These are phyloP conservation scores for Drosophila navojoa DNA, from an alignment of 1,140 invertebrate species.

Conservation along the genomic window DNA sequence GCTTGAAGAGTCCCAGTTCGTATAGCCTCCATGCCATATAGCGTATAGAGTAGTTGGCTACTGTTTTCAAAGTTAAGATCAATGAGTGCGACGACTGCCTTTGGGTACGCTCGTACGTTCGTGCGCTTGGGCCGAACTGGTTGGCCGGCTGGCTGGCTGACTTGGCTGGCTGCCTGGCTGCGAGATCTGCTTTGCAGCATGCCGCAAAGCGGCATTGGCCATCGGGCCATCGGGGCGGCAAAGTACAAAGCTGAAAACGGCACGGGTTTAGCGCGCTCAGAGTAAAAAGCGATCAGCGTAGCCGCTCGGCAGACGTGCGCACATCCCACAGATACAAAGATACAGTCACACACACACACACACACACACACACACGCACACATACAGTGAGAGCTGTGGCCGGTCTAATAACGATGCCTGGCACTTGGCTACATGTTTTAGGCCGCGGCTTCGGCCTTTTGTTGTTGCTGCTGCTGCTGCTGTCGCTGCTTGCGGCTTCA, in stretches of 20 bases:
- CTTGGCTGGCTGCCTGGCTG: constrained; percentile 3
- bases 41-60: constrained; percentile 70
- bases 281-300: constrained; percentile 78
- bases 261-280: constrained; percentile 83
- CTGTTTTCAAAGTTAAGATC: constrained; percentile 83
- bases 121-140: constrained; percentile 28
- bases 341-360: constrained; percentile 40
- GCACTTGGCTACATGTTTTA: constrained; percentile 70
- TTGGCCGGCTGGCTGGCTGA: constrained; percentile 34
- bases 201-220: constrained; percentile 63
- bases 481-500: constrained; percentile 67
- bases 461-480: constrained; percentile 50
- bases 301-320: constrained; percentile 69
- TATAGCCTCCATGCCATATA: constrained; percentile 9
- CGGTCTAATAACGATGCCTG: constrained; percentile 70
- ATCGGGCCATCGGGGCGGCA: constrained; percentile 59
- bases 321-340: constrained; percentile 56
- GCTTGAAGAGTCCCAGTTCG: constrained; percentile 20
- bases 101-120: constrained; percentile 37
- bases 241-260: constrained; percentile 83
- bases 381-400: constrained; percentile 17
- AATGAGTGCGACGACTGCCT: constrained; percentile 75
- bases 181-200: constrained; percentile 74
- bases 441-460: constrained; percentile 63
- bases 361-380: constrained; percentile 26